These are phyloP conservation scores for Plusia festucae DNA, from an alignment of 2,888 invertebrate species.

Conservation along the genomic window DNA sequence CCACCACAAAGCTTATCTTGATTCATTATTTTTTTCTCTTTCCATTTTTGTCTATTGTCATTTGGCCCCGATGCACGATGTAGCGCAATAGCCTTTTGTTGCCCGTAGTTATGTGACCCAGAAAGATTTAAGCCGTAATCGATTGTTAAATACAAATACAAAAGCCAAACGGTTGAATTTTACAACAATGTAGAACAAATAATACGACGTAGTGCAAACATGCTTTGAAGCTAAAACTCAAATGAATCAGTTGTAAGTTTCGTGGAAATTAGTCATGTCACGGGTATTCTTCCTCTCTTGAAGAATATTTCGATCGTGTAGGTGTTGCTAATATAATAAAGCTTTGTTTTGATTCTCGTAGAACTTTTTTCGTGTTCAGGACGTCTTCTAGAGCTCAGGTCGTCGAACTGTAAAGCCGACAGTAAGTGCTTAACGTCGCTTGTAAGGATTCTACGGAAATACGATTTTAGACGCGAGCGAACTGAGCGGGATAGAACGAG, in stretches of 20 bases:
- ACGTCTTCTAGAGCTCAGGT: conserved; percentile 79
- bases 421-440: conserved; percentile 86
- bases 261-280: conserved; percentile 68
- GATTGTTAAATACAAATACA: conserved; percentile 71
- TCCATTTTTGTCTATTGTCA: conserved; percentile 75
- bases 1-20: conserved; percentile 86
- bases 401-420: conserved; percentile 87
- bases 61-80: conserved; percentile 78
- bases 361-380: conserved; percentile 73
- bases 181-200: conserved; percentile 66
- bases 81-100: conserved; percentile 77
- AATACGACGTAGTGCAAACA: conserved; percentile 59
- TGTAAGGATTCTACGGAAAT: conserved; percentile 89
- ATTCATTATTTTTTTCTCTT: conserved; percentile 81
- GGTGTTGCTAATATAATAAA: conserved; percentile 63
- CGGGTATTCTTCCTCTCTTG: conserved; percentile 37
- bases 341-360: conserved; percentile 75
- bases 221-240: conserved; percentile 52
- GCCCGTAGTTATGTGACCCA: conserved; percentile 77
- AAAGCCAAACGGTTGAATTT: conserved; percentile 70
- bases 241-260: conserved; percentile 61
- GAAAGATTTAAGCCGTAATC: conserved; percentile 80
- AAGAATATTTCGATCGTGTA: conserved; percentile 51
- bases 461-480: conserved; percentile 85
- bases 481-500: conserved; percentile 71